A percentile compares a stretch with the other conserved stretches of the same genome.
Conservation (phyloP, 2,797 vertebrate genomes). For the Euphonia xanthogaster region DNA sequence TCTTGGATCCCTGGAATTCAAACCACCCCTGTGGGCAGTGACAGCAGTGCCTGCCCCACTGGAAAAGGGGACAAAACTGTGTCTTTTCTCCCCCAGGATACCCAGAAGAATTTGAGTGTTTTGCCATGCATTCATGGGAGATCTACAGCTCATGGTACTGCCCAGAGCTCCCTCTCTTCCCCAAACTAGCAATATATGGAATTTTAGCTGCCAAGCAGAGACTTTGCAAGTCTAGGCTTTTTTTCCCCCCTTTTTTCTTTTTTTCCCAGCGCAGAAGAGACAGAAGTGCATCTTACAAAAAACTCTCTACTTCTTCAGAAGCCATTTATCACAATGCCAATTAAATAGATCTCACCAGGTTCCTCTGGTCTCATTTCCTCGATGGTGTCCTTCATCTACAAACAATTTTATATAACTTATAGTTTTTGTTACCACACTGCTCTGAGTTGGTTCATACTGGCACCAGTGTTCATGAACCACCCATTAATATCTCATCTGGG, state of each 20-base stretch:
- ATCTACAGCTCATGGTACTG: background rate
- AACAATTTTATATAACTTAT: background rate
- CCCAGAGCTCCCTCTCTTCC: background rate
- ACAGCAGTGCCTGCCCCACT: no score
- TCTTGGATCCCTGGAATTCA: background rate
- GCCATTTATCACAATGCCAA: background rate
- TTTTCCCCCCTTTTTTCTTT: accelerated
- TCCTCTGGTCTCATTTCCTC: background rate
- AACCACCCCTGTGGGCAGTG: background rate
- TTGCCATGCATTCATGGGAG: background rate
- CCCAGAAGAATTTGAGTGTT: background rate
- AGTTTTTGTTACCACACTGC: background rate
- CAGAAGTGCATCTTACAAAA: background rate
- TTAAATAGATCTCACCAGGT: background rate
- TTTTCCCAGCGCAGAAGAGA: background rate
- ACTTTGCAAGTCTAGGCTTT: background rate
- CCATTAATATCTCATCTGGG: background rate
- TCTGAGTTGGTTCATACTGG: background rate
- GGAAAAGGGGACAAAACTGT: background rate
- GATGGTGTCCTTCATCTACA: background rate
- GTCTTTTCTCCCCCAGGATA: background rate
- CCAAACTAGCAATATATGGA: background rate
- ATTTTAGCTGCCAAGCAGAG: background rate
- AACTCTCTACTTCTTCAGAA: background rate
- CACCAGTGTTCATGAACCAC: background rate